A percentile compares a stretch with the other conserved stretches of the same genome.
Conservation (phyloP, 1,140 invertebrate genomes). For the Marisa cornuarietis region DNA sequence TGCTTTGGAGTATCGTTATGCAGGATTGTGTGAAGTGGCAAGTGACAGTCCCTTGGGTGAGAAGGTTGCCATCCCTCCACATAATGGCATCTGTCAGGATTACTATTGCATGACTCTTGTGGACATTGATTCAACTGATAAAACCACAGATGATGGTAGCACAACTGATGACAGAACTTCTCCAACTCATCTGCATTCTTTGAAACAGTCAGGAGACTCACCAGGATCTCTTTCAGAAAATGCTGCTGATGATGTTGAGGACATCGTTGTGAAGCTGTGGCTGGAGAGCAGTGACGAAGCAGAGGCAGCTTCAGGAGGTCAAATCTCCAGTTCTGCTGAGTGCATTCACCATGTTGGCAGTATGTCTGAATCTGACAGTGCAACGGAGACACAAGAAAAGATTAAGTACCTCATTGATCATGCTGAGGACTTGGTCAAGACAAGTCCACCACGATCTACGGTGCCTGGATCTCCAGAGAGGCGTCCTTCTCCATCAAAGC, state of each 20-base stretch:
- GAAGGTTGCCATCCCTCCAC: constrained; percentile 26
- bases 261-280: constrained; percentile 15
- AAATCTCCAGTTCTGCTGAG: background rate
- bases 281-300: constrained; percentile 23
- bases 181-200: background rate
- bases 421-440: constrained; percentile 45
- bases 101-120: constrained; percentile 40
- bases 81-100: constrained; percentile 11
- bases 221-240: too few species aligned
- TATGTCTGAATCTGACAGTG: constrained; percentile 31
- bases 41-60: constrained; percentile 35
- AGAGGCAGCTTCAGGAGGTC: background rate
- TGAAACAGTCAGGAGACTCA: background rate
- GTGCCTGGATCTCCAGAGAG: constrained; percentile 23
- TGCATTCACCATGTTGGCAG: background rate
- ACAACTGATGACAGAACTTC: constrained; percentile 13
- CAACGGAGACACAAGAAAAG: constrained; percentile 36
- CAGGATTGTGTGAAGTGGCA: constrained; percentile 35
- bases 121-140: constrained; percentile 39
- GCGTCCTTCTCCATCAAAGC: constrained; percentile 31
- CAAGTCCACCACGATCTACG: constrained; percentile 21
- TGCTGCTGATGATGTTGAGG: background rate
- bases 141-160: constrained; percentile 32
- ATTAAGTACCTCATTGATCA: constrained; percentile 48
- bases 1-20: constrained; percentile 33